phyloP scores from a whole-genome alignment of 2,113 vertebrate genomes.

The Gobio gobio region DNA sequence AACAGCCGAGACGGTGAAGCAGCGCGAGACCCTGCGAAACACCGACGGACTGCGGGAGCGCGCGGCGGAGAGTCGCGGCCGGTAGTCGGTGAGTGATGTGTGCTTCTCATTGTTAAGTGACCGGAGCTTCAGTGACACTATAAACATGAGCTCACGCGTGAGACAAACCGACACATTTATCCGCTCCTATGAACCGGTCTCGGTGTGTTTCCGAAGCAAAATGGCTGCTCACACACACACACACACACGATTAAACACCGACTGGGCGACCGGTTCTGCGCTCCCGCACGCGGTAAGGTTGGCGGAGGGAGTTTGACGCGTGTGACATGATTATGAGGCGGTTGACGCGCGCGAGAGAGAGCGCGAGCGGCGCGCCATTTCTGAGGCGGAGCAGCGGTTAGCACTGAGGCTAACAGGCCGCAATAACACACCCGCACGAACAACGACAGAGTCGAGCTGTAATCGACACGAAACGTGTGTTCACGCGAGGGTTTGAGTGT shows the following conservation, averaged over 20 bases:
- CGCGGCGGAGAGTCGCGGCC: neutral
- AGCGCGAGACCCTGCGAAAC: neutral
- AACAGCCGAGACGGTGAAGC: slow-evolving; percentile 70
- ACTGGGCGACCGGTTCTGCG: neutral
- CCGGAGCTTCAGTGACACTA: neutral
- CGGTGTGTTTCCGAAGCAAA: neutral
- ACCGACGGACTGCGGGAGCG: neutral
- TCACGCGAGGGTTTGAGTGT: neutral
- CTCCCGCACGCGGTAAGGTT: neutral
- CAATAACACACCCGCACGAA: neutral
- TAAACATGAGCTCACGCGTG: neutral
- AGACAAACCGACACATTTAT: neutral
- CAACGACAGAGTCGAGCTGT: neutral
- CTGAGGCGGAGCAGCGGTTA: slow-evolving; percentile 26
- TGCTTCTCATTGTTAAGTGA: neutral
- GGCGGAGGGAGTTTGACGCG: neutral
- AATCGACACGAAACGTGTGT: too few species aligned
- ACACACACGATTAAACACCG: neutral
- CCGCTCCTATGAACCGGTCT: neutral
- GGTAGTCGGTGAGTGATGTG: neutral
- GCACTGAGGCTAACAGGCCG: slow-evolving; percentile 43
- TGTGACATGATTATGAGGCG: neutral
- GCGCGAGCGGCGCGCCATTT: slow-evolving; percentile 38
- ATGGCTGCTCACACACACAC: slow-evolving; percentile 11
- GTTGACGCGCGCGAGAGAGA: neutral